A percentile compares a stretch with the other conserved stretches of the same genome.
Evolutionary conservation across 2,888 invertebrate species (phyloP).

Genomic region (Clitarchus hookeri): DNA sequence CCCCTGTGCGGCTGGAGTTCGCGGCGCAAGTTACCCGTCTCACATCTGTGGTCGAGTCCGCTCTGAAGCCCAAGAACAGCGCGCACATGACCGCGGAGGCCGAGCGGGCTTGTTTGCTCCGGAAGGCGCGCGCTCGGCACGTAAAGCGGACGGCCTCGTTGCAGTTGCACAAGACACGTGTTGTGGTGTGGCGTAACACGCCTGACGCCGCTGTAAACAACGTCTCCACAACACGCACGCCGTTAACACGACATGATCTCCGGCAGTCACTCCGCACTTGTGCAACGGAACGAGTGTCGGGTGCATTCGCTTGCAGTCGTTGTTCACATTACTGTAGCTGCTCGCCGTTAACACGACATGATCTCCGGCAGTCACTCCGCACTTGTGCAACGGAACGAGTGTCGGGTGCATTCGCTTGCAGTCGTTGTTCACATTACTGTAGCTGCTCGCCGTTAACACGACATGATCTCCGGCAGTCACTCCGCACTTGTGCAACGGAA

Average conservation of each 20-base stretch:
- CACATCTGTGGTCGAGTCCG: no score
- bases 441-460: neutral
- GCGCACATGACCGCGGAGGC: neutral
- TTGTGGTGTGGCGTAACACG: neutral
- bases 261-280: neutral
- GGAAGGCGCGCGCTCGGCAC: neutral
- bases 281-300: neutral
- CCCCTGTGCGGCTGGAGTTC: no score
- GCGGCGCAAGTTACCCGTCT: no score
- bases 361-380: neutral
- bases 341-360: neutral
- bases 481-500: neutral
- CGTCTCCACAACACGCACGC: neutral
- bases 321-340: neutral
- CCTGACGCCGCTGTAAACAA: neutral
- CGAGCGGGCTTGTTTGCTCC: neutral
- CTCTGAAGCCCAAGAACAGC: no score
- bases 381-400: neutral
- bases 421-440: no score
- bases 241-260: neutral
- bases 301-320: neutral
- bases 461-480: neutral
- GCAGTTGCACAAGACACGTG: neutral
- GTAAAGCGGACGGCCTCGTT: neutral
- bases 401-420: neutral